These are phyloP conservation scores for Rhinolophus sinicus DNA, from an alignment of 2,113 vertebrate species.

Conservation along the genomic window DNA sequence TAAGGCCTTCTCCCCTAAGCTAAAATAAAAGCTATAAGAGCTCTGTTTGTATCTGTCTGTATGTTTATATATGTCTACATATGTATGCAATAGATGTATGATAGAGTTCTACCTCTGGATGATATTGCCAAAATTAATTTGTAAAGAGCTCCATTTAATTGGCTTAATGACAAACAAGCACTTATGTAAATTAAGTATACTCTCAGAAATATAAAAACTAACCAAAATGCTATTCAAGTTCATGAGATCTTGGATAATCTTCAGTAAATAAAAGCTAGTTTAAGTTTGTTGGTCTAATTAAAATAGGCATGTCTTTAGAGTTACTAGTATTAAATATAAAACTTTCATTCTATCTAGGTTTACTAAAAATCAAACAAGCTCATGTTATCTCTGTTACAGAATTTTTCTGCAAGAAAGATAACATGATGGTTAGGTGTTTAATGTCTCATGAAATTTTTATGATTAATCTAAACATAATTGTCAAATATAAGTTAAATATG, in stretches of 20 bases:
- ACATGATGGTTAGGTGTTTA: no score
- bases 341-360: no score
- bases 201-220: not conserved
- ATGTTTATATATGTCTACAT: not conserved
- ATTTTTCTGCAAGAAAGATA: no score
- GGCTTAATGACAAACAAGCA: not conserved
- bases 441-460: no score
- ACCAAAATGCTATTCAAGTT: not conserved
- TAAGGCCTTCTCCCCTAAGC: not conserved
- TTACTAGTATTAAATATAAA: no score
- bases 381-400: no score
- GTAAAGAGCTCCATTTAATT: not conserved
- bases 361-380: no score
- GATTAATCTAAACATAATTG: no score
- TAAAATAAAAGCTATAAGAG: not conserved
- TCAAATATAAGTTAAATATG: no score
- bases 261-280: not conserved
- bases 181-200: not conserved
- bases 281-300: not conserved
- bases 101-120: not conserved
- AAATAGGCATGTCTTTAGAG: not conserved
- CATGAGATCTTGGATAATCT: not conserved
- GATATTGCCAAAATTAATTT: not conserved
- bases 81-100: not conserved
- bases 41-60: not conserved